Base-by-base conservation (phyloP, 2,888 invertebrate species). In the Macrosoma leucophasiata region DNA sequence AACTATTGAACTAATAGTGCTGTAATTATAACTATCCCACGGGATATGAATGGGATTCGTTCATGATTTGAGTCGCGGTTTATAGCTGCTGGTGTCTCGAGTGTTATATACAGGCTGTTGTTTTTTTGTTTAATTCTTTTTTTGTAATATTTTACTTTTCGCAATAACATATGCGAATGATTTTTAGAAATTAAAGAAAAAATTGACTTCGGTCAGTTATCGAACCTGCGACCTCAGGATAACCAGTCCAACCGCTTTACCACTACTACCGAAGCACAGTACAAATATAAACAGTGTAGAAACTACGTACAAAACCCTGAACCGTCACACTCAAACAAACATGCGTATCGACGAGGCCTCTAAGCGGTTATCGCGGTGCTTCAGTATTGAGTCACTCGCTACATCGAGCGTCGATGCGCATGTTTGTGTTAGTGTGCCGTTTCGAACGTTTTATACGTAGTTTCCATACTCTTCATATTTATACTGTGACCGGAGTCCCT, bases 1-100 rank as follows among this genome's bases (percentile, higher is more conserved):
- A n/a, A n/a, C n/a, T n/a, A n/a, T n/a, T n/a, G n/a, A n/a, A n/a
- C n/a, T n/a, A n/a, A n/a, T n/a, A 37, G 36, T 43, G 28, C 34
- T 36, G 50, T 55, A 56, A 58, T 58, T 58, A 58, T 50, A 42
- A 50, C 37, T 30, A 41, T 58, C 56, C 51, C 56, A 56, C 56
- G 55, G 43, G 19, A 42, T 34, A 43, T 55, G 52, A 54, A 57
- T 55, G 57, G 48, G 44, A 48, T 50, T 55, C 19, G 50, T 55
- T 55, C 57, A 57, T 55, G 48, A 53, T 50, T 44, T n/a, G n/a
- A n/a, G n/a, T n/a, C n/a, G n/a, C 49, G 41, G 36, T 23, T 13
- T 48, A 47, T 48, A 48, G 44, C 39, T 39, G 45, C 48, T 45
- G 46, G 46, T 43, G 49, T 53, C 44, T 42, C 33, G 43, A 32